A percentile compares a stretch with the other conserved stretches of the same genome.
Conservation (phyloP, 2,113 vertebrate genomes). For the Numida meleagris region DNA sequence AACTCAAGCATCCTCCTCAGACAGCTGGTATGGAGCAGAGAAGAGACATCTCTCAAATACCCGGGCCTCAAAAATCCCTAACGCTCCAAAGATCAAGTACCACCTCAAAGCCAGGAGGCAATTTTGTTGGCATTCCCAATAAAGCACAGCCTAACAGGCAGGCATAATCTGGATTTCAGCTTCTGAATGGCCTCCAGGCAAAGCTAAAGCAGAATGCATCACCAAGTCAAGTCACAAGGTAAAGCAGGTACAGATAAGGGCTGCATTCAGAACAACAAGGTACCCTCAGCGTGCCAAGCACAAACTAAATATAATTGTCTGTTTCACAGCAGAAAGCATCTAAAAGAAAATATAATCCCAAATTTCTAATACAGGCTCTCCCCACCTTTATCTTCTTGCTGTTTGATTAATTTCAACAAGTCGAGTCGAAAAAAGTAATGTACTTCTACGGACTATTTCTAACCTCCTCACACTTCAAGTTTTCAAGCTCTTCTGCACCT, state of each 20-base stretch:
- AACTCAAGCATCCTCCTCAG: fast-evolving
- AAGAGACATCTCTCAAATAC: not conserved
- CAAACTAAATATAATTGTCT: not conserved
- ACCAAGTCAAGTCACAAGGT: not conserved
- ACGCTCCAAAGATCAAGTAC: not conserved
- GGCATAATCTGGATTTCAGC: not conserved
- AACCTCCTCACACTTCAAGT: not conserved
- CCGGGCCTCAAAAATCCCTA: not conserved
- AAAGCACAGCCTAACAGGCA: not conserved
- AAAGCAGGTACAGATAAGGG: not conserved
- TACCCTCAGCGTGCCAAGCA: not conserved
- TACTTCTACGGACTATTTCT: not conserved
- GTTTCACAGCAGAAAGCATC: not conserved
- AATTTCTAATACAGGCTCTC: not conserved
- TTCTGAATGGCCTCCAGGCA: not conserved
- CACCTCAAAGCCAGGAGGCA: not conserved
- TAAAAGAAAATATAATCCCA: not conserved
- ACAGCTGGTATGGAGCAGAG: not conserved
- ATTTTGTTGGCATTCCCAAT: not conserved
- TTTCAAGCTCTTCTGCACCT: slow-evolving; percentile 14
- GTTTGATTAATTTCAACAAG: not conserved
- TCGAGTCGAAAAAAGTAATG: not conserved
- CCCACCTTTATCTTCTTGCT: not conserved
- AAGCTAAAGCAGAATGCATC: not conserved
- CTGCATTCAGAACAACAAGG: not conserved